Percentiles rank a stretch among this genome's conserved stretches.
phyloP scores from a whole-genome alignment of 2,888 invertebrate genomes.

The Bimastos eiseni region DNA sequence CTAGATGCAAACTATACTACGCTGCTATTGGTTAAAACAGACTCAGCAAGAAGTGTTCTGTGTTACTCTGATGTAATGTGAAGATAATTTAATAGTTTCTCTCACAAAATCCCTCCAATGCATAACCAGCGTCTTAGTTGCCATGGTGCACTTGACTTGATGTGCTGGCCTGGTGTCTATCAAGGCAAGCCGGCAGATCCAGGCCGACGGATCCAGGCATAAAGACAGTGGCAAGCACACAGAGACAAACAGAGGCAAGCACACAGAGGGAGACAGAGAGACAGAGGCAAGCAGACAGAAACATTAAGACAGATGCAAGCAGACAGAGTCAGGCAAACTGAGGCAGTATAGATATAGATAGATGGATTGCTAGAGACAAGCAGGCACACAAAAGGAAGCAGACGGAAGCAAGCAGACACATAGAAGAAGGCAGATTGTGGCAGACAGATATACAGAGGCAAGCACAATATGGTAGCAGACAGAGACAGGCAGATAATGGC shows the following conservation, averaged over 20 bases:
- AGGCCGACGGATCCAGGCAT: too few species aligned
- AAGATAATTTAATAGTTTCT: background rate
- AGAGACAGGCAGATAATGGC: background rate
- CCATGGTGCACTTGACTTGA: background rate
- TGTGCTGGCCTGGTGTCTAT: background rate
- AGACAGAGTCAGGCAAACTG: too few species aligned
- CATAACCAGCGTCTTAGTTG: background rate
- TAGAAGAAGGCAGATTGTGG: background rate
- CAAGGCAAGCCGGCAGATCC: background rate
- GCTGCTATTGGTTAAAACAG: background rate
- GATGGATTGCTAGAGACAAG: too few species aligned
- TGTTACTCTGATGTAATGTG: background rate
- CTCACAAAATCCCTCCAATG: background rate
- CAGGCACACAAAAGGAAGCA: background rate
- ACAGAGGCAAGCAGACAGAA: too few species aligned
- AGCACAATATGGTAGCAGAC: too few species aligned
- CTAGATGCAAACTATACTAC: too few species aligned
- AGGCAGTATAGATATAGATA: too few species aligned
- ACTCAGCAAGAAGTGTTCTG: background rate
- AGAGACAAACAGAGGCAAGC: too few species aligned
- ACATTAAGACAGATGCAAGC: too few species aligned
- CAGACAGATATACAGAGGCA: background rate
- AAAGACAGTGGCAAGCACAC: too few species aligned
- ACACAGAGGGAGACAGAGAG: too few species aligned
- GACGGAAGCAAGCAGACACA: background rate